phyloP scores from a whole-genome alignment of 2,113 vertebrate species.

The Orcinus orca region DNA sequence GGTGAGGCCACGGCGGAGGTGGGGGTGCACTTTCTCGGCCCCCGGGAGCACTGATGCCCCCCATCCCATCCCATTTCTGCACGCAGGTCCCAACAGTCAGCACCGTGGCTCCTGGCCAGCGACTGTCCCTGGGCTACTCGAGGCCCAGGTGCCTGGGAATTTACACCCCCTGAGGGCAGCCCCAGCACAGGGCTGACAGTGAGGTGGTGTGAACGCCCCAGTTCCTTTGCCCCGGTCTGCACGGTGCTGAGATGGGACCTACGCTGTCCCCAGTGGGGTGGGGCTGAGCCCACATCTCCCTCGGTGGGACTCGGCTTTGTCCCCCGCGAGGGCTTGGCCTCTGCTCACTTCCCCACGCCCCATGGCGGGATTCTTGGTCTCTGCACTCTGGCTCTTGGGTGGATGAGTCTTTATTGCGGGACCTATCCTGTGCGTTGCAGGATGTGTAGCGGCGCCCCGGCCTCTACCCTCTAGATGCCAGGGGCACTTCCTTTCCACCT shows the following conservation, averaged over 20 bases:
- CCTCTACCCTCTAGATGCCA: background rate
- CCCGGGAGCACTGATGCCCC: no score
- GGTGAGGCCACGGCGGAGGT: rapidly evolving
- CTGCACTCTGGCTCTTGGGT: rapidly evolving
- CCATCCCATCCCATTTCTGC: rapidly evolving
- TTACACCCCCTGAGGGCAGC: background rate
- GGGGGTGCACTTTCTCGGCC: background rate
- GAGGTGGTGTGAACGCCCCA: background rate
- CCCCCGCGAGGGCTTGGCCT: rapidly evolving
- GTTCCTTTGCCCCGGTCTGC: background rate
- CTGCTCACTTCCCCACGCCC: rapidly evolving
- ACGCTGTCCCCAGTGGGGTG: rapidly evolving
- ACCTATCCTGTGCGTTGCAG: rapidly evolving
- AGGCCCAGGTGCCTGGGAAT: background rate
- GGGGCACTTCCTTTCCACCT: rapidly evolving
- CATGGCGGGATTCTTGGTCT: rapidly evolving
- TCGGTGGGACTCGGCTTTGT: background rate
- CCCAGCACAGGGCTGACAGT: background rate
- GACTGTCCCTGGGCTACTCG: background rate
- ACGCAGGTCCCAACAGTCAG: background rate
- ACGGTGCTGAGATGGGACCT: background rate
- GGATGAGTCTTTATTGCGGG: rapidly evolving
- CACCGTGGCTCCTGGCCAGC: background rate
- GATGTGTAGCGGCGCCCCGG: no score
- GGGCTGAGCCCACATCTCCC: no score